These are phyloP conservation scores for Buphagus erythrorhynchus DNA, from an alignment of 2,797 vertebrate genomes.

Conservation along the genomic window DNA sequence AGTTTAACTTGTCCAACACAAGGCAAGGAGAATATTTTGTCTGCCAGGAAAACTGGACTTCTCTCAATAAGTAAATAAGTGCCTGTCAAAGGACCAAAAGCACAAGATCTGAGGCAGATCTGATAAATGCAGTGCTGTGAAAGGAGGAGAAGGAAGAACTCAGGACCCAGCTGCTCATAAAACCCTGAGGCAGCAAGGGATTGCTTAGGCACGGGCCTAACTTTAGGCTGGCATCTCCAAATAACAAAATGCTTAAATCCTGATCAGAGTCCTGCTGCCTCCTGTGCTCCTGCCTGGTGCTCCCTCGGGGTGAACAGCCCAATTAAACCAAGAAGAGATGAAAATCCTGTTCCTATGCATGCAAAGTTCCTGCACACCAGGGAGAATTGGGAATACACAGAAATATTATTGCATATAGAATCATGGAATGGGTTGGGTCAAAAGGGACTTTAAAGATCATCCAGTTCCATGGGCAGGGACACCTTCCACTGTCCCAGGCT, in stretches of 20 bases:
- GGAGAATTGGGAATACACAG: not conserved
- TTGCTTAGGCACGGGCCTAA: not conserved
- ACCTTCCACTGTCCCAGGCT: fast-evolving
- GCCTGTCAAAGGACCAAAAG: not conserved
- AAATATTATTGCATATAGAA: not conserved
- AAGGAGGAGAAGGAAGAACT: not conserved
- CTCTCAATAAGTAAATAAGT: not conserved
- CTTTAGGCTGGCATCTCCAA: not conserved
- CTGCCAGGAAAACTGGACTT: not conserved
- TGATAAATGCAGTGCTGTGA: not conserved
- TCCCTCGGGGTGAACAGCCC: not conserved
- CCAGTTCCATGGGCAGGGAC: not conserved
- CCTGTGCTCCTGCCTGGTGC: not conserved
- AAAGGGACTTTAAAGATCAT: not conserved
- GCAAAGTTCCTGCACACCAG: not conserved
- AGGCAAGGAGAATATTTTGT: not conserved
- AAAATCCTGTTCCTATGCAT: not conserved
- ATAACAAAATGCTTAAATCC: not conserved
- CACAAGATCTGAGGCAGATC: not conserved
- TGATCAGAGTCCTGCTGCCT: not conserved
- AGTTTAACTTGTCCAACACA: not conserved
- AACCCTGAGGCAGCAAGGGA: not conserved
- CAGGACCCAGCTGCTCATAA: not conserved
- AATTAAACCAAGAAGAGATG: not conserved
- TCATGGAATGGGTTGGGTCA: not conserved